Base-by-base conservation (phyloP, 2,113 vertebrate genomes). In the Damaliscus lunatus region DNA sequence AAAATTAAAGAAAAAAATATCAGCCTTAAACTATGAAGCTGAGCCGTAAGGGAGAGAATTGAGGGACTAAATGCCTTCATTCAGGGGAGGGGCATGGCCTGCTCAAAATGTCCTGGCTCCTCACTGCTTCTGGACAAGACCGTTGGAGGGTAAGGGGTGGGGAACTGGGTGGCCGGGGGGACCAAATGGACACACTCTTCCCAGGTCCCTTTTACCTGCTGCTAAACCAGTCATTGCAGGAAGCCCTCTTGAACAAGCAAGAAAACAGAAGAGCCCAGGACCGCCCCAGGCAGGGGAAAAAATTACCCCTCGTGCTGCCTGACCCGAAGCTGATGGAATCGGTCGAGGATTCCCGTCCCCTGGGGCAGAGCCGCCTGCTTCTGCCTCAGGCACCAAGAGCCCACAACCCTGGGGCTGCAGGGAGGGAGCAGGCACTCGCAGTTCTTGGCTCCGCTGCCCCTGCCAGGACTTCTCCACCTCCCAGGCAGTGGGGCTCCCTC, bases 291-390 rank as follows among this genome's bases (percentile, higher is more conserved):
- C 98, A 95, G 40, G 89, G 40, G 21, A 96, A 29, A 96, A 99
- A 98, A 98, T 98, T 97, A 99, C 98, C 98, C 98, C 98, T 96
- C 98, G 97, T 43, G 98, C 40, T 94, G 98, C 98, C 98, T 98
- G 98, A 99, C 99, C 98, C 96, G 98, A 98, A 98, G 99, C 98
- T 98, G 99, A 98, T 98, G 98, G 99, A 98, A 98, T 99, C 98
- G 98, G 99, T 99, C 0, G 2, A 53, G 23, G 81, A 36, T 84
- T 36, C 52, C 81, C 3, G 33, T 55, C 52, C 52, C 52, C 52
- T 40, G 33, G 85, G 43, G 40, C 13, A 4, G 17, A 23, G 81
- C 50, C 0, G 7, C 33, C 29, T 29, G 36, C 13, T 59, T 71
- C 60, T 36, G 25, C 11, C 25, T 59, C 40, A 2, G 17, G 78